Conservation (phyloP, 2,888 invertebrate genomes). For the Penaeus monodon region DNA sequence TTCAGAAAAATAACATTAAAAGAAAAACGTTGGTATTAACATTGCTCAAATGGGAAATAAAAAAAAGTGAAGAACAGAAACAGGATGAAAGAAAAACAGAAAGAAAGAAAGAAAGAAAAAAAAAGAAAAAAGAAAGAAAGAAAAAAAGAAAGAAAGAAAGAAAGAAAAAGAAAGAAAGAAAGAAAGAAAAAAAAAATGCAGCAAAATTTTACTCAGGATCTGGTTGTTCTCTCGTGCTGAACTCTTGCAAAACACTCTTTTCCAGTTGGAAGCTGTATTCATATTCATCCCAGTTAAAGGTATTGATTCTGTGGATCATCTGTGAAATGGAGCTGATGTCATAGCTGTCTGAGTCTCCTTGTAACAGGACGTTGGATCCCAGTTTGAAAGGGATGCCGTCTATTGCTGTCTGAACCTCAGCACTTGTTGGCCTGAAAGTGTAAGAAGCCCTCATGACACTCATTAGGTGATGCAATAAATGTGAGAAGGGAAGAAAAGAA, state of each 20-base stretch:
- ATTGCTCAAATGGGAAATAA: not conserved
- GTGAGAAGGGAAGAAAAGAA: too few species aligned
- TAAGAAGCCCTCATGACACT: not conserved
- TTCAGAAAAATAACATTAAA: too few species aligned
- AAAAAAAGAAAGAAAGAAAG: too few species aligned
- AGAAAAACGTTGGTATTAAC: too few species aligned
- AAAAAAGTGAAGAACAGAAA: too few species aligned
- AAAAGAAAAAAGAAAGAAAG: too few species aligned
- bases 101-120: too few species aligned
- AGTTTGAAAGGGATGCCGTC: slow-evolving; percentile 57
- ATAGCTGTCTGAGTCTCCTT: not conserved
- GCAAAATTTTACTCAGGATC: slow-evolving; percentile 4
- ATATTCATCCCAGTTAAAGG: slow-evolving; percentile 54
- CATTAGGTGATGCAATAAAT: not conserved
- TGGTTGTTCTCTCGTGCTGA: slow-evolving; percentile 24
- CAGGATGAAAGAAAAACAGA: too few species aligned
- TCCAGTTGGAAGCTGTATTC: slow-evolving; percentile 54
- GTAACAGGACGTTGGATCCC: slow-evolving; percentile 40
- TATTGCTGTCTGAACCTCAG: slow-evolving; percentile 38
- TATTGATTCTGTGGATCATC: slow-evolving; percentile 40
- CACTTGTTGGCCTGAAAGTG: slow-evolving; percentile 21
- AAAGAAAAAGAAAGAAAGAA: too few species aligned
- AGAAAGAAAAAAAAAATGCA: too few species aligned
- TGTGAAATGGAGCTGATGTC: slow-evolving; percentile 5
- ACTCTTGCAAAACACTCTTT: slow-evolving; percentile 50